Evolutionary conservation across 2,888 invertebrate genomes (phyloP), one percentile per base, ranked within the genome.

Genomic region (Silvanus unidentatus): DNA sequence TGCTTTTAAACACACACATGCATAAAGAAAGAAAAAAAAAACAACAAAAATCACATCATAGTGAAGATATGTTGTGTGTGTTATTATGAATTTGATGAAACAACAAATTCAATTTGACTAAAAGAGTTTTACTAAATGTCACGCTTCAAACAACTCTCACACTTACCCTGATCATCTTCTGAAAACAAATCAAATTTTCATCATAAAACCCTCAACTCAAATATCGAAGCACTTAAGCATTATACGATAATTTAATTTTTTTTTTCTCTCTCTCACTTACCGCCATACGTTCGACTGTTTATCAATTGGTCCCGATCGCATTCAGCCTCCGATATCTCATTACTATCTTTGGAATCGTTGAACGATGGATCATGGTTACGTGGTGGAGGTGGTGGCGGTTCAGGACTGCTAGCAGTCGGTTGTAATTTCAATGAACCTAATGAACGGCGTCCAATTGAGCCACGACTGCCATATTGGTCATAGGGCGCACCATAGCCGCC

Each of bases 281-380:
- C 90, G 68, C 89, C 88, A 69, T 89, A 89, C 72, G 84, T 88
- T 64, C 89, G 83, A 48, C 82, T 84, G 74, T 88, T 83, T 63
- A 81, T 78, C 47, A 81, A 70, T 63, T 85, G 84, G 69, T 86
- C 86, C 54, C 86, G 86, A 76, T 92, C 92, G 72, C 92, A 92
- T 73, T 92, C 92, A 60, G 92, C 91, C 74, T 92, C 92, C 67
- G 90, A 91, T 73, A 91, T 89, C 75, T 92, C 92, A 75, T 91
- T 92, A 73, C 91, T 91, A 72, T 92, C 91, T 77, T 92, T 92
- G 69, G 90, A 90, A 73, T 92, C 92, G 74, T 93, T 92, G 75
- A 91, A 91, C 45, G 84, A 85, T 61, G 77, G 80, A 71, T 88
- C 88, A 64, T 89, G 88, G 73, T 90, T 90, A 68, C 83, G 84